Conservation (phyloP, 2,797 vertebrate species). For the Eleutherodactylus coqui region DNA sequence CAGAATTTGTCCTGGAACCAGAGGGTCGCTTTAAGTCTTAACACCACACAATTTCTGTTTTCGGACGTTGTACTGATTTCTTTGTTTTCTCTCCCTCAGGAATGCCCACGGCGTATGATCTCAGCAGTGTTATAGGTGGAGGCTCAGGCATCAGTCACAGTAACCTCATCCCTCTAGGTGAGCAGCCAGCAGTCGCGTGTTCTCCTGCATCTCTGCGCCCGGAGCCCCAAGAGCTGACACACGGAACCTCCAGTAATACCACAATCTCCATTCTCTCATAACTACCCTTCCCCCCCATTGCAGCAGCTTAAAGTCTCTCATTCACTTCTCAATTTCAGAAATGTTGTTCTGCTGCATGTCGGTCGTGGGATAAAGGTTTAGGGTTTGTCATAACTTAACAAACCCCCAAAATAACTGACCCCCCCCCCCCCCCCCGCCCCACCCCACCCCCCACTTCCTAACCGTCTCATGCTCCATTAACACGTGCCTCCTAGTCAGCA, state of each 20-base stretch:
- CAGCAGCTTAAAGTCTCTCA: background rate
- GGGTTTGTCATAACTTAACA: background rate
- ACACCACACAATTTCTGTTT: no score
- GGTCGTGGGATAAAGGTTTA: background rate
- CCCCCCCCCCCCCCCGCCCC: no score
- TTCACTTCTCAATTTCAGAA: background rate
- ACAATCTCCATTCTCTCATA: conserved; percentile 55
- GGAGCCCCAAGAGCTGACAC: conserved; percentile 61
- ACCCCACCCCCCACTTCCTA: background rate
- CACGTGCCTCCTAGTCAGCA: background rate
- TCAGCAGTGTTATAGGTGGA: conserved; percentile 90
- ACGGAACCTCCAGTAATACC: conserved; percentile 58
- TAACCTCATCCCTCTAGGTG: conserved; percentile 96
- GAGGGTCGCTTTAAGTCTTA: no score
- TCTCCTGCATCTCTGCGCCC: conserved; percentile 43
- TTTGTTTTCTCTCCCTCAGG: conserved; percentile 72
- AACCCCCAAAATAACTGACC: background rate
- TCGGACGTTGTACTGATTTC: no score
- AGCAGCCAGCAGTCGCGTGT: conserved; percentile 63
- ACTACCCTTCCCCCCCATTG: background rate
- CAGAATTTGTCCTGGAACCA: no score
- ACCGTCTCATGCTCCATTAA: background rate
- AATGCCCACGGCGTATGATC: conserved; percentile 93
- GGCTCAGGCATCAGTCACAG: conserved; percentile 88
- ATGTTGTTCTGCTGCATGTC: conserved; percentile 11